These are phyloP conservation scores for Aleadryas rufinucha DNA, from an alignment of 2,113 vertebrate species.

Conservation along the genomic window DNA sequence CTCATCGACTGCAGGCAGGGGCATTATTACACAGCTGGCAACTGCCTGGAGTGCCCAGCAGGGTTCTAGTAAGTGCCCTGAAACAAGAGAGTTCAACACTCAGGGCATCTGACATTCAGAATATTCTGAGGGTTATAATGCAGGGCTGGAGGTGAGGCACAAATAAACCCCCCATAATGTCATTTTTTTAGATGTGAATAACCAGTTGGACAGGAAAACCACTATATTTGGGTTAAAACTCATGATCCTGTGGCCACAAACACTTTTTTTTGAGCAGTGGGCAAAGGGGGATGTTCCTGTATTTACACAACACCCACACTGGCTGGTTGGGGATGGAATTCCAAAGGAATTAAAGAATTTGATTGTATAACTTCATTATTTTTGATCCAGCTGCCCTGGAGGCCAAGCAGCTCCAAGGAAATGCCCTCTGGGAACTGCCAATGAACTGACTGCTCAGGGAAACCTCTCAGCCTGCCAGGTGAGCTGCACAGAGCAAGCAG, in stretches of 20 bases:
- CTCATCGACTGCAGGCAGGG: slow-evolving; percentile 70
- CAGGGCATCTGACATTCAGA: rapidly evolving
- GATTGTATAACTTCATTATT: background rate
- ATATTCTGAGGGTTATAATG: background rate
- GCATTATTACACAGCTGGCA: slow-evolving; percentile 67
- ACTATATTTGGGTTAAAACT: rapidly evolving
- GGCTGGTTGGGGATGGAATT: background rate
- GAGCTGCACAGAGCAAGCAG: background rate
- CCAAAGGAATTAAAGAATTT: background rate
- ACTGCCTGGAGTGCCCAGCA: slow-evolving; percentile 78
- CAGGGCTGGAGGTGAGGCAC: background rate
- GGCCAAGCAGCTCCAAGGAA: slow-evolving; percentile 68
- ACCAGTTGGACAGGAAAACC: background rate
- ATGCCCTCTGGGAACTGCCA: slow-evolving; percentile 75
- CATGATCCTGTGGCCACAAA: rapidly evolving
- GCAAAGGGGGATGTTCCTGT: background rate
- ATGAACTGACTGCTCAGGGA: slow-evolving; percentile 66
- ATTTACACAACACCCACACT: background rate
- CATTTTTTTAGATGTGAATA: background rate
- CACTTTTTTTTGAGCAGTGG: background rate
- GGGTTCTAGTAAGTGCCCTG: slow-evolving; percentile 81
- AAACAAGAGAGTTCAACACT: background rate
- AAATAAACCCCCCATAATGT: background rate
- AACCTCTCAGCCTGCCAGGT: slow-evolving; percentile 77
- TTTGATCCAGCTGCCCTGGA: slow-evolving; percentile 72